phyloP scores from a whole-genome alignment of 2,113 vertebrate genomes.

The Gopherus evgoodei region DNA sequence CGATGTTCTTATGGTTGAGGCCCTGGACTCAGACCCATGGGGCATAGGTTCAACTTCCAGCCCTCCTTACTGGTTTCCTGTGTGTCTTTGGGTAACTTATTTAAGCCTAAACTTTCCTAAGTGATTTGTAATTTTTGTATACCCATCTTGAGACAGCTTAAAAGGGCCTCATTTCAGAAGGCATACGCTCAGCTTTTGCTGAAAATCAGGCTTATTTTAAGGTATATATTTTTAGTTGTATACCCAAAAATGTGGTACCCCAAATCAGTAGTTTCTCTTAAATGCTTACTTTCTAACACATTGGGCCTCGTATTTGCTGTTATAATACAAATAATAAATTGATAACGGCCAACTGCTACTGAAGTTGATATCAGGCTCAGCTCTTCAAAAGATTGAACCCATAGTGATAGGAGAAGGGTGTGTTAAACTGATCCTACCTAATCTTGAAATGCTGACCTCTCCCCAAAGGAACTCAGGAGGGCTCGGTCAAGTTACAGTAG shows the following conservation, averaged over 20 bases:
- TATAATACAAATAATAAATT: accelerated
- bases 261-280: not conserved
- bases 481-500: not conserved
- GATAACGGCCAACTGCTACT: not conserved
- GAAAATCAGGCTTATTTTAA: not conserved
- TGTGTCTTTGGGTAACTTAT: not conserved
- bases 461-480: not conserved
- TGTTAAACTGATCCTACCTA: not conserved
- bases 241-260: not conserved
- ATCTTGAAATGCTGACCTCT: not conserved
- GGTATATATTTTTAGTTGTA: not conserved
- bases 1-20: not conserved
- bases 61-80: not conserved
- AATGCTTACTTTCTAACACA: not conserved
- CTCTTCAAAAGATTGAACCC: not conserved
- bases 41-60: not conserved
- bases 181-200: not conserved
- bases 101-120: not conserved
- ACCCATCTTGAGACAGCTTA: not conserved
- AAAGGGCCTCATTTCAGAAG: not conserved
- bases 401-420: not conserved
- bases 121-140: not conserved
- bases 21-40: not conserved
- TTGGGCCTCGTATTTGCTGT: accelerated
- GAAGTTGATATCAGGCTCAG: not conserved